Conservation (phyloP, 53 echinoderm and acorn worm species). For the Zoroaster sp. region DNA sequence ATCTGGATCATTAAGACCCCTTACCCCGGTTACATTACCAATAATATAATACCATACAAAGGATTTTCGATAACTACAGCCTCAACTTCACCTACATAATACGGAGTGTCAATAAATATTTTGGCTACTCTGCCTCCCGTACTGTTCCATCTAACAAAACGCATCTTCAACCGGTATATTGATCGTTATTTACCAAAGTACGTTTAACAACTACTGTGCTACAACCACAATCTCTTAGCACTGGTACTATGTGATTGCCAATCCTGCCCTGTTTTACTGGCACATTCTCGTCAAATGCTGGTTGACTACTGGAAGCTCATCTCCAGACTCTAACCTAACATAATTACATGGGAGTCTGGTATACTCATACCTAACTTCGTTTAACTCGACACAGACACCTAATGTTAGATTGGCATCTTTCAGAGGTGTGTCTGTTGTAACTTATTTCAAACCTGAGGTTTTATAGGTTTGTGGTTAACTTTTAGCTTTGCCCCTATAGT, state of each 20-base stretch:
- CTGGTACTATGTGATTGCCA: neutral
- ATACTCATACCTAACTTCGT: constrained; percentile 14
- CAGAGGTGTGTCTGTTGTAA: neutral
- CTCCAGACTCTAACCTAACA: constrained; percentile 17
- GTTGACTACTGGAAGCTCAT: constrained; percentile 43
- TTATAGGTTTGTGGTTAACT: neutral
- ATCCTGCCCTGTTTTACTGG: constrained; percentile 53
- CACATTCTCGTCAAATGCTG: constrained; percentile 18
- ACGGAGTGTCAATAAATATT: constrained; percentile 47
- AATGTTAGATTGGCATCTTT: neutral
- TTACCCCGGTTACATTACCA: constrained; percentile 57
- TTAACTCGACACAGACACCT: neutral
- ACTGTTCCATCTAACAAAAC: constrained; percentile 67
- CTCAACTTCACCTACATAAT: constrained; percentile 57
- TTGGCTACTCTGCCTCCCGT: constrained; percentile 41
- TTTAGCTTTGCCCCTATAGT: neutral
- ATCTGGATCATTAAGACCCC: constrained; percentile 43
- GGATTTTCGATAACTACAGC: constrained; percentile 58
- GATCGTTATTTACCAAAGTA: constrained; percentile 19
- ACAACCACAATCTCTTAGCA: constrained; percentile 65
- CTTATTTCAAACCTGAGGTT: constrained; percentile 1
- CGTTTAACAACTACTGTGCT: constrained; percentile 61
- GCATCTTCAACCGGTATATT: constrained; percentile 42
- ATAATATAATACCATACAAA: constrained; percentile 61
- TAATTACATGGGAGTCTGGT: neutral